Conservation (phyloP, 1,140 invertebrate genomes). For the Chironomus tepperi region DNA sequence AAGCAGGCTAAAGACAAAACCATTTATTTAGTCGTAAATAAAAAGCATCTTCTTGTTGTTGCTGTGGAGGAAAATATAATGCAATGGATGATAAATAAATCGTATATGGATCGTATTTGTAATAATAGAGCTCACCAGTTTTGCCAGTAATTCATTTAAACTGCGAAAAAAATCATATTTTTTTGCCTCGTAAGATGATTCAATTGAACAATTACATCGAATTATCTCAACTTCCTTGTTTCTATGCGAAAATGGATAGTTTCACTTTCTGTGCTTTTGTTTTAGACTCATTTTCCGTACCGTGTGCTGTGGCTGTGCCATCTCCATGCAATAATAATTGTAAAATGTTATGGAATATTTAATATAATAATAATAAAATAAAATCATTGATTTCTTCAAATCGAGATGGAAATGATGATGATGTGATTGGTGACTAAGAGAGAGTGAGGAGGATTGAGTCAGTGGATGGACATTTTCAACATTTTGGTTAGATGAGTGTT, state of each 20-base stretch:
- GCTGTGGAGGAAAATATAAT: background rate
- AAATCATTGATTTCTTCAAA: no score
- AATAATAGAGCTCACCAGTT: background rate
- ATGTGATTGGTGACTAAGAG: no score
- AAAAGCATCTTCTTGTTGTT: background rate
- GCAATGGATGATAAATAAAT: background rate
- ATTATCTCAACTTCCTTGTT: background rate
- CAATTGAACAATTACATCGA: conserved; percentile 8
- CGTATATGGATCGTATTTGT: background rate
- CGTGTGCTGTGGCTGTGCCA: no score
- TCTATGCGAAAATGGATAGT: background rate
- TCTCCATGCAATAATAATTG: no score
- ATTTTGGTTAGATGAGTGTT: no score
- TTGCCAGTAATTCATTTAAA: background rate
- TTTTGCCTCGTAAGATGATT: background rate
- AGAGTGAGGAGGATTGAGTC: no score
- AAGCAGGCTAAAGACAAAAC: no score
- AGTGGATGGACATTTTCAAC: no score
- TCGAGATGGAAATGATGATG: no score
- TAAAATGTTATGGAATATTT: no score
- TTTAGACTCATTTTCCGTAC: background rate
- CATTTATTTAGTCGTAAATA: no score
- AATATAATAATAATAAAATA: no score
- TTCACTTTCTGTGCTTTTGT: conserved; percentile 5
- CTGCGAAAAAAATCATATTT: conserved; percentile 5